Conservation (phyloP, 2,888 invertebrate genomes). For the Sphinx pinastri region DNA sequence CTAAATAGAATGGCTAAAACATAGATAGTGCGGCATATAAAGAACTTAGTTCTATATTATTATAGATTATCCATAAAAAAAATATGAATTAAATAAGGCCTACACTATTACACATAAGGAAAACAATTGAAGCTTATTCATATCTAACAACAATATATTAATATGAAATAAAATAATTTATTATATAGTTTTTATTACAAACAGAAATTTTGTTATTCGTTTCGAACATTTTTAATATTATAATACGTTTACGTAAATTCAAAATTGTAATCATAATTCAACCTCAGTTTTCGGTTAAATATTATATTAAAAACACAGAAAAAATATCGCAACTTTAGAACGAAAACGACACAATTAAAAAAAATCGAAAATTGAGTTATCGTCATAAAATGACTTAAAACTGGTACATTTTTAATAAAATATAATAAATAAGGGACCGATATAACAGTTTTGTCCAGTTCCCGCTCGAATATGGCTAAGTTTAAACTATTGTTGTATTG, state of each 20-base stretch:
- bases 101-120: not conserved
- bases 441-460: no score
- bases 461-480: no score
- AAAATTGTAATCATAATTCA: no score
- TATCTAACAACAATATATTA: constrained; percentile 23
- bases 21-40: not conserved
- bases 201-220: not conserved
- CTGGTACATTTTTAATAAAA: no score
- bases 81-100: not conserved
- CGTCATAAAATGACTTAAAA: no score
- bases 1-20: not conserved
- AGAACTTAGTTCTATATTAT: not conserved
- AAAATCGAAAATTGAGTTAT: no score
- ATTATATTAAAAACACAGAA: no score
- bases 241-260: not conserved
- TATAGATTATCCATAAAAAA: not conserved
- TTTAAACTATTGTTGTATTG: no score
- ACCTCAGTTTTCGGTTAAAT: no score
- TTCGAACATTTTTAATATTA: not conserved
- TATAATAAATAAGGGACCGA: no score
- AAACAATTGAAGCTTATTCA: not conserved
- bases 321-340: no score
- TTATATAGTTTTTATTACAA: not conserved
- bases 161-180: not conserved
- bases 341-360: no score